Conservation (phyloP, 2,113 vertebrate genomes). For the Tyrannus savana region DNA sequence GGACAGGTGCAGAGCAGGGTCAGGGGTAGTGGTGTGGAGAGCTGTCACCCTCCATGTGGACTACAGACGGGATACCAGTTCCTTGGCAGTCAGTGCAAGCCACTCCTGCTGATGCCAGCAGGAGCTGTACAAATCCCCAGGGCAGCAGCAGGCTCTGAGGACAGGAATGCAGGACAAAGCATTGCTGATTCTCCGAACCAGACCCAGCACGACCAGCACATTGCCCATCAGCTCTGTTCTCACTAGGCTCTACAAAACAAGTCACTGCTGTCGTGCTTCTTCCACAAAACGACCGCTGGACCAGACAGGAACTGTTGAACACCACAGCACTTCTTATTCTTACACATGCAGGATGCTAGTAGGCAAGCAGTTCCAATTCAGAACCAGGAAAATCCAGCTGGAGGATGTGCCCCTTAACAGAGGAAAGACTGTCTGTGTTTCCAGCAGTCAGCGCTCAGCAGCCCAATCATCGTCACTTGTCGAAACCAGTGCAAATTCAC, state of each 20-base stretch:
- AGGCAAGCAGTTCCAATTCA: background rate
- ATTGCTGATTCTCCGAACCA: fast-evolving
- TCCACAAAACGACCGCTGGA: fast-evolving
- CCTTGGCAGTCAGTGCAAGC: background rate
- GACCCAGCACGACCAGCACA: background rate
- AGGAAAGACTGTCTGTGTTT: background rate
- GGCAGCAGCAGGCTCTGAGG: background rate
- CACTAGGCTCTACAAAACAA: background rate
- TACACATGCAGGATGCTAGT: background rate
- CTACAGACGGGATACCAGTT: background rate
- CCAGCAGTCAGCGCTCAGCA: background rate
- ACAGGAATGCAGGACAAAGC: background rate
- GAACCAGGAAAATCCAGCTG: background rate
- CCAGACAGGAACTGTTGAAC: background rate
- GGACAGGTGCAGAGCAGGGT: background rate
- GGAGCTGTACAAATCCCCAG: background rate
- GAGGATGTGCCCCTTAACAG: background rate
- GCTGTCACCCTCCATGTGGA: background rate
- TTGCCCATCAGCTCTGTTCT: background rate
- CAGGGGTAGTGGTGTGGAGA: background rate
- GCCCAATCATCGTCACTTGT: background rate
- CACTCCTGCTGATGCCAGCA: background rate
- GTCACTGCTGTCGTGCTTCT: background rate
- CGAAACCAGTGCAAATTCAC: background rate
- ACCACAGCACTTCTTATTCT: background rate